Percentiles rank a stretch among this genome's conserved stretches.
Evolutionary conservation across 2,888 invertebrate genomes (phyloP).

Genomic region (Heterodera filipjevi): DNA sequence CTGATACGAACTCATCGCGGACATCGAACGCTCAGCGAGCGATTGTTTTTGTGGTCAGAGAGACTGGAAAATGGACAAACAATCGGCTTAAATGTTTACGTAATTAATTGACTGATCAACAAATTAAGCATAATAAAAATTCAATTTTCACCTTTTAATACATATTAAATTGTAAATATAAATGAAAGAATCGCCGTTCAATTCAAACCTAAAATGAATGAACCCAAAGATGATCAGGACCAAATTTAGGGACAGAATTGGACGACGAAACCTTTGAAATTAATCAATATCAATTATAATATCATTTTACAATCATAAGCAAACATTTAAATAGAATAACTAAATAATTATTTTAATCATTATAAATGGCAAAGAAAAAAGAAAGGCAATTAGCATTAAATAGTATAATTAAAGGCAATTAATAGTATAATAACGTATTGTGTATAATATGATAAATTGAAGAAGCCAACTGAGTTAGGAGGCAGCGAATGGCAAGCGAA

Average conservation of each 20-base stretch:
- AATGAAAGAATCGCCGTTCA: not conserved
- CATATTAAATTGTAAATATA: not conserved
- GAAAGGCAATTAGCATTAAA: not conserved
- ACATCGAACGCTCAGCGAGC: not conserved
- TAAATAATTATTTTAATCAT: not conserved
- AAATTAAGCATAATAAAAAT: not conserved
- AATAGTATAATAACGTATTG: not conserved
- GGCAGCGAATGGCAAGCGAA: constrained; percentile 6
- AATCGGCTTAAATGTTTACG: not conserved
- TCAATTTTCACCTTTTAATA: not conserved
- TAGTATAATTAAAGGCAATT: not conserved
- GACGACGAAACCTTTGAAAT: not conserved
- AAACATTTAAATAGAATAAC: not conserved
- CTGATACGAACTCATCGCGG: not conserved
- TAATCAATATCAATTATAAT: constrained; percentile 3
- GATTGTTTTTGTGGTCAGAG: not conserved
- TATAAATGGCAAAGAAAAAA: not conserved
- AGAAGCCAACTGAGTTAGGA: constrained; percentile 8
- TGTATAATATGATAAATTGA: not conserved
- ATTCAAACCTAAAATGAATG: not conserved
- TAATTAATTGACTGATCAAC: not conserved
- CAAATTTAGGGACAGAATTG: not conserved
- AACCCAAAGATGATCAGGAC: not conserved
- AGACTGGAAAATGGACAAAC: not conserved
- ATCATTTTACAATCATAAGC: not conserved